Conservation (phyloP, 2,797 vertebrate genomes). For the Sebastes reedi region DNA sequence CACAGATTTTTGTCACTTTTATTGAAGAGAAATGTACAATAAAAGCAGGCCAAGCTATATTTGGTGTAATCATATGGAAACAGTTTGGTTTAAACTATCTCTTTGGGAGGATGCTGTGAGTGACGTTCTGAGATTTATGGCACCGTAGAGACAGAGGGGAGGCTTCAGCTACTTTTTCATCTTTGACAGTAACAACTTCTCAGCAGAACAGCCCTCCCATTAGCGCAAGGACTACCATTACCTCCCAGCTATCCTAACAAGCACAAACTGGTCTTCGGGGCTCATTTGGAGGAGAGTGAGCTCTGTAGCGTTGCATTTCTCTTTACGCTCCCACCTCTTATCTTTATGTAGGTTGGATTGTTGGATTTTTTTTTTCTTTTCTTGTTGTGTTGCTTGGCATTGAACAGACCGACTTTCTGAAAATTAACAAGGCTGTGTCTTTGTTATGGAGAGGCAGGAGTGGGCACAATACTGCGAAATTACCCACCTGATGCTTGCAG, state of each 20-base stretch:
- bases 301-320: not conserved
- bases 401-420: conserved; percentile 3
- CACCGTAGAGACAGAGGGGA: conserved; percentile 12
- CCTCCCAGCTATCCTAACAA: conserved; percentile 31
- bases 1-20: not conserved
- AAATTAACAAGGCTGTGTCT: conserved; percentile 32
- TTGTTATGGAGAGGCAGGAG: conserved; percentile 40
- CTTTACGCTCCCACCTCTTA: not conserved
- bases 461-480: conserved; percentile 31
- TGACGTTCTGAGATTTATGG: conserved; percentile 45
- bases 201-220: conserved; percentile 45
- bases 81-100: conserved; percentile 8
- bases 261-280: conserved; percentile 36
- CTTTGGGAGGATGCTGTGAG: conserved; percentile 26
- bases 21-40: not conserved
- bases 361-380: not conserved
- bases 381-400: conserved; percentile 10
- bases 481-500: conserved; percentile 52
- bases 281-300: conserved; percentile 31
- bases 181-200: conserved; percentile 60
- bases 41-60: not conserved
- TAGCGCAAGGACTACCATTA: conserved; percentile 45
- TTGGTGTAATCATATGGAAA: conserved; percentile 22
- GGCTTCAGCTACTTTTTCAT: conserved; percentile 58
- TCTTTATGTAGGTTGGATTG: not conserved